Evolutionary conservation across 1,140 invertebrate species (phyloP), one percentile per base, ranked within the genome.

Genomic region (Zaprionus ornatus): DNA sequence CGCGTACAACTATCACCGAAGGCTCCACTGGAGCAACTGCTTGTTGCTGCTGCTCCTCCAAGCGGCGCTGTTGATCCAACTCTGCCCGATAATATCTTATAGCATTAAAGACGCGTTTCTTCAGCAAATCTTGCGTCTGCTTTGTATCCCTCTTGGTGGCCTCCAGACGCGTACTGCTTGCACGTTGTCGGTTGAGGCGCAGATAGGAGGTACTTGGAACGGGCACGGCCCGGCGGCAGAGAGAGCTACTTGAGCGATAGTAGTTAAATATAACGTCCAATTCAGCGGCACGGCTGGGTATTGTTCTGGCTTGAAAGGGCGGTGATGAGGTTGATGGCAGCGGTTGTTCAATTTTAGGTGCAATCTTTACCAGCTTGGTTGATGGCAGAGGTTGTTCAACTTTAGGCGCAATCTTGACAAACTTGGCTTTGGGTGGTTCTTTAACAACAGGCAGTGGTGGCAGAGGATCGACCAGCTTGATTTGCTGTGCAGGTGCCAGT

Each of bases 171-270:
- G 72, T 56, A 0, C 23, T 60, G 0, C 54, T 15, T 0, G 56
- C 65, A 0, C 91, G 78, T 0, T 73, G 67, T 3, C 86, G 75
- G 50, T 92, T 92, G 0, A 80, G 19, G 0, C 80, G 73, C 21
- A 76, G 21, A 60, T 91, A 92, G 4, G 76, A 83, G 15, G 74
- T 77, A 6, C 68, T 77, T 3, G 91, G 91, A 12, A 92, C 59
- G 7, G 68, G 37, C 0, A 92, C 66, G 9, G 62, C 80, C 4
- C 91, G 82, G 1, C 88, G 75, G 32, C 88, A 91, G 3, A 74
- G 5, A 35, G 73, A 10, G 0, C 71, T 62, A 0, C 71, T 62
- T 0, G 77, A 69, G 3, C 68, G 69, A 19, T 74, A 90, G 45
- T 82, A 91, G 45, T 59, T 66, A 2, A 60, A 77, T 1, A 87